A percentile compares a stretch with the other conserved stretches of the same genome.
phyloP scores from a whole-genome alignment of 2,888 invertebrate species.

The Oscheius sp. region DNA sequence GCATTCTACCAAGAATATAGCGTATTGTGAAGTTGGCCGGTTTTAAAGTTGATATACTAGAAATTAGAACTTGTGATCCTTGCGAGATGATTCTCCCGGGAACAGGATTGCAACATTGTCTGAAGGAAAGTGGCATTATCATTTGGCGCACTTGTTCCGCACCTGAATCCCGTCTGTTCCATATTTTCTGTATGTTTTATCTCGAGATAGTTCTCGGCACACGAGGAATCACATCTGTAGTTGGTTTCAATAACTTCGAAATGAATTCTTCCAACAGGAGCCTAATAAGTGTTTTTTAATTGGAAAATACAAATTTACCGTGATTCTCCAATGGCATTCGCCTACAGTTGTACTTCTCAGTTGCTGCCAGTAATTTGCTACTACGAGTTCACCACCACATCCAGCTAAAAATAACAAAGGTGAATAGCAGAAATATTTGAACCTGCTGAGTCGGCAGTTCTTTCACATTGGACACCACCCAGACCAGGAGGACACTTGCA shows the following conservation, averaged over 20 bases:
- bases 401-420: conserved; percentile 42
- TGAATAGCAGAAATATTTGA: not conserved
- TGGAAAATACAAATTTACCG: conserved; percentile 32
- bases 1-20: conserved; percentile 49
- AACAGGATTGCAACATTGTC: conserved; percentile 62
- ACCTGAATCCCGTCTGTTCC: conserved; percentile 63
- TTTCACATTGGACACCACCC: conserved; percentile 52
- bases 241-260: conserved; percentile 59
- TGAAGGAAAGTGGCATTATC: conserved; percentile 26
- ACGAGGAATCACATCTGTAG: conserved; percentile 59
- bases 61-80: conserved; percentile 49
- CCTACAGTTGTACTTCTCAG: conserved; percentile 48
- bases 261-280: conserved; percentile 49
- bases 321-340: conserved; percentile 54
- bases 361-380: conserved; percentile 51
- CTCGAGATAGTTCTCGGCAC: conserved; percentile 60
- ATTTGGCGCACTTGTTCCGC: not conserved
- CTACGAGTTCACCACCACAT: conserved; percentile 59
- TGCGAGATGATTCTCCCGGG: conserved; percentile 57
- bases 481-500: conserved; percentile 61
- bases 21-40: conserved; percentile 61
- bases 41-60: conserved; percentile 43
- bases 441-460: conserved; percentile 41
- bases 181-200: conserved; percentile 55
- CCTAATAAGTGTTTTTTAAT: conserved; percentile 32